phyloP scores from a whole-genome alignment of 2,888 invertebrate genomes.

The Electrophaes corylata region DNA sequence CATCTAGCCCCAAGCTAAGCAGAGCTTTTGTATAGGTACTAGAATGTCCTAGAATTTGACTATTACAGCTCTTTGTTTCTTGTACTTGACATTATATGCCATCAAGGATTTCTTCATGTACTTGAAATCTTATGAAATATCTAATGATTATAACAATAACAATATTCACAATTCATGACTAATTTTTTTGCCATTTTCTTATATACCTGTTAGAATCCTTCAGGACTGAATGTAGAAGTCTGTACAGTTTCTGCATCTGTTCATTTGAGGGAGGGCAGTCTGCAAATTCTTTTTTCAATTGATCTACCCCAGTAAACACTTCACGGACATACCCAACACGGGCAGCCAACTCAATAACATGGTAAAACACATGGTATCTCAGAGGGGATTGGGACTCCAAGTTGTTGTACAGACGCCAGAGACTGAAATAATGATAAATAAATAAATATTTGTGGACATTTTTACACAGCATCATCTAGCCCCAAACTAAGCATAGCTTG shows the following conservation, averaged over 20 bases:
- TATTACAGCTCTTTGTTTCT: too few relatives aligned
- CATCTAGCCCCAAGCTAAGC: too few relatives aligned
- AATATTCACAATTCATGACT: neutral
- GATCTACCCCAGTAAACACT: constrained; percentile 93
- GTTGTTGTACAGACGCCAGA: constrained; percentile 97
- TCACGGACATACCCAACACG: constrained; percentile 93
- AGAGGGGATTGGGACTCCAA: constrained; percentile 92
- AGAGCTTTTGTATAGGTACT: too few relatives aligned
- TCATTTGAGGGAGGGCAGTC: constrained; percentile 93
- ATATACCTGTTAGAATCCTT: constrained; percentile 92
- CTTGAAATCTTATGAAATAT: too few relatives aligned
- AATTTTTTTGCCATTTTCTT: neutral
- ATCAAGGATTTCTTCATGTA: too few relatives aligned
- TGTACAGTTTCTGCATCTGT: constrained; percentile 95
- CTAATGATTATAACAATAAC: neutral
- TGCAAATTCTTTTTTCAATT: constrained; percentile 91
- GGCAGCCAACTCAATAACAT: constrained; percentile 94
- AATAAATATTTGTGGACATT: too few relatives aligned
- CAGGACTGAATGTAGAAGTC: constrained; percentile 94
- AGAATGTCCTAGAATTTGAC: too few relatives aligned
- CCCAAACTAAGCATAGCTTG: too few relatives aligned
- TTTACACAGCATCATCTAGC: too few relatives aligned
- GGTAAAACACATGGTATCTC: constrained; percentile 96
- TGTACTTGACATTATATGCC: too few relatives aligned
- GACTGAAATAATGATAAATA: constrained; percentile 76